Evolutionary conservation across 2,888 invertebrate species (phyloP).

Genomic region (Caenorhabditis becei): DNA sequence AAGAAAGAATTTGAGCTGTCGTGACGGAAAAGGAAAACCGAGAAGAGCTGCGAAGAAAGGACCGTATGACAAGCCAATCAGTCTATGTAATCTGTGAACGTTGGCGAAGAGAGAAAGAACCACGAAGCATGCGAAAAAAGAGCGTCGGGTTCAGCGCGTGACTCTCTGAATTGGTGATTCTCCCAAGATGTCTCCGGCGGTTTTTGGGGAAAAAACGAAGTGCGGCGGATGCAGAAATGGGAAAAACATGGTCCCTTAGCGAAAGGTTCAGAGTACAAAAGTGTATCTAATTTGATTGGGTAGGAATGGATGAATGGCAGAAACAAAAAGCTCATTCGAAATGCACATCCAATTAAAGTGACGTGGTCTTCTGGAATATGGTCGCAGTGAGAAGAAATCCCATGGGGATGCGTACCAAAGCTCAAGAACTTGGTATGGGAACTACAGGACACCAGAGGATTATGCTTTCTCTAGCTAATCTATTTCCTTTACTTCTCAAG

Average conservation of each 20-base stretch:
- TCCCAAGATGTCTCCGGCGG: conserved; percentile 33
- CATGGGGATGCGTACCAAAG: no score
- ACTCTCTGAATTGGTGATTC: conserved; percentile 46
- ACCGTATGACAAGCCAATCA: conserved; percentile 42
- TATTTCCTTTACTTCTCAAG: no score
- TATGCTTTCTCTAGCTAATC: no score
- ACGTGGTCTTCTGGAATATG: background rate
- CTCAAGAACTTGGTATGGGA: no score
- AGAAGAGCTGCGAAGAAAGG: background rate
- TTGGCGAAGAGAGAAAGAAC: conserved; percentile 12
- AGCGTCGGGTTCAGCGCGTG: conserved; percentile 31
- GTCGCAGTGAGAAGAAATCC: no score
- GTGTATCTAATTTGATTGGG: conserved; percentile 26
- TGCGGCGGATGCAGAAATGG: conserved; percentile 30
- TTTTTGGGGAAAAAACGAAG: conserved; percentile 22
- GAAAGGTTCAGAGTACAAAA: conserved; percentile 41
- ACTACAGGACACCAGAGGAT: no score
- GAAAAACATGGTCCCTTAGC: conserved; percentile 12
- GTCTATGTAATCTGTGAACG: conserved; percentile 51
- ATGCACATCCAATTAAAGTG: conserved; percentile 6
- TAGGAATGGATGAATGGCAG: background rate
- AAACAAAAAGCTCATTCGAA: conserved; percentile 1
- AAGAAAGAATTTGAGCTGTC: conserved; percentile 44
- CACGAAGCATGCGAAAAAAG: conserved; percentile 17
- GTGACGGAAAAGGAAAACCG: conserved; percentile 12